Evolutionary conservation across 2,113 vertebrate species (phyloP).

Genomic region (Mus pahari): DNA sequence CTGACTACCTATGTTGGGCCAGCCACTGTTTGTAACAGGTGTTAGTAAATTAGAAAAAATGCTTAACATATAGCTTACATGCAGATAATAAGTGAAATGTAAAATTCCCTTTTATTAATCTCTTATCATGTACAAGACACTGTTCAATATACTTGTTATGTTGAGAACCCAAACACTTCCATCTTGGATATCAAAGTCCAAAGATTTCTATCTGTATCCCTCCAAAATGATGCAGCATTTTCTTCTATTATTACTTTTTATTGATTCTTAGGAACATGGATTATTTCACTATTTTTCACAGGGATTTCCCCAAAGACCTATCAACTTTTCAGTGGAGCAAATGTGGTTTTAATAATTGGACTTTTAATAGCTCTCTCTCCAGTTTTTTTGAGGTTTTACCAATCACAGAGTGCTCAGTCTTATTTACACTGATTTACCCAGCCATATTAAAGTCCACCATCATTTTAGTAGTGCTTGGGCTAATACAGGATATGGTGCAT

Average conservation of each 20-base stretch:
- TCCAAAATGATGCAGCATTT: neutral
- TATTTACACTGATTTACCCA: neutral
- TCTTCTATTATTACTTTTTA: neutral
- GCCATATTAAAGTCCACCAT: neutral
- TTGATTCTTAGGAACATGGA: neutral
- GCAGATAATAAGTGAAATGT: neutral
- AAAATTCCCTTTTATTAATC: constrained; percentile 32
- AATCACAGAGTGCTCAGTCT: neutral
- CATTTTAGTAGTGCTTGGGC: neutral
- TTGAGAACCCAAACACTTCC: neutral
- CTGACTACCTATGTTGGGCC: neutral
- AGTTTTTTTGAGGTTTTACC: neutral
- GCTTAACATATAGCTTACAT: neutral
- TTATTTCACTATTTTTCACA: neutral
- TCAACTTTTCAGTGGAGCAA: neutral
- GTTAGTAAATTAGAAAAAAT: constrained; percentile 4
- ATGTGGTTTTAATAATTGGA: neutral
- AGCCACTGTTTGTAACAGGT: neutral
- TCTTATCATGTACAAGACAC: neutral
- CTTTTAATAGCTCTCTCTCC: neutral
- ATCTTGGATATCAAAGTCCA: neutral
- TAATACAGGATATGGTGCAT: neutral
- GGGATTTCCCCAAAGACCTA: neutral
- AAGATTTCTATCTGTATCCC: neutral
- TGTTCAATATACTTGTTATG: neutral